phyloP scores from a whole-genome alignment of 64 coral and sea anemone species.

The Dendrophyllia cribrosa region DNA sequence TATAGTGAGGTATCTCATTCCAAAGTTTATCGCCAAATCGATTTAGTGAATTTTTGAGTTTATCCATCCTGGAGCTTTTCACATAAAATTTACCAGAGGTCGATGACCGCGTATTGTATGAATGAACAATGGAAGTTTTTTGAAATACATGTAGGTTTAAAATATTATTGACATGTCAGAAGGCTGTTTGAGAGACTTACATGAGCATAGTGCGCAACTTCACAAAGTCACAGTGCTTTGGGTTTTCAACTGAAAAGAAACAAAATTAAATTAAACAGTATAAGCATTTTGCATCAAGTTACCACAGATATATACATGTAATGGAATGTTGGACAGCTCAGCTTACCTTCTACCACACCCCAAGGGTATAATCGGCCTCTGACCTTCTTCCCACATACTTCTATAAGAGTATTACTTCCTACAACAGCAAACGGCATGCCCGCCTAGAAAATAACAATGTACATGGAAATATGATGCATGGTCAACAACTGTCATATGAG shows the following conservation, averaged over 20 bases:
- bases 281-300: neutral
- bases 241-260: slow-evolving; percentile 95
- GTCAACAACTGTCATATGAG: neutral
- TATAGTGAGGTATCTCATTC: no score
- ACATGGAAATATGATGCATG: neutral
- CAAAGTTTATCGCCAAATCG: no score
- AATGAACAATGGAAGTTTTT: no score
- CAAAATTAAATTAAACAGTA: neutral
- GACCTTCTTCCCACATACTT: slow-evolving; percentile 92
- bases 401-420: slow-evolving; percentile 96
- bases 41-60: no score
- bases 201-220: slow-evolving; percentile 95
- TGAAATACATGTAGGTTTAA: no score
- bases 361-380: slow-evolving; percentile 95
- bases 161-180: no score
- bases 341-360: slow-evolving; percentile 98
- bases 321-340: no score
- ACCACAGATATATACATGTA: neutral
- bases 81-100: no score
- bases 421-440: slow-evolving; percentile 97
- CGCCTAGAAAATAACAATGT: slow-evolving; percentile 47
- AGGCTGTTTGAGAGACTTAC: slow-evolving; percentile 63
- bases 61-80: no score
- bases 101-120: no score
- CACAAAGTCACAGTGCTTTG: slow-evolving; percentile 94